Evolutionary conservation across 1,140 invertebrate species (phyloP), one percentile per base, ranked within the genome.

Genomic region (Drosophila navojoa): DNA sequence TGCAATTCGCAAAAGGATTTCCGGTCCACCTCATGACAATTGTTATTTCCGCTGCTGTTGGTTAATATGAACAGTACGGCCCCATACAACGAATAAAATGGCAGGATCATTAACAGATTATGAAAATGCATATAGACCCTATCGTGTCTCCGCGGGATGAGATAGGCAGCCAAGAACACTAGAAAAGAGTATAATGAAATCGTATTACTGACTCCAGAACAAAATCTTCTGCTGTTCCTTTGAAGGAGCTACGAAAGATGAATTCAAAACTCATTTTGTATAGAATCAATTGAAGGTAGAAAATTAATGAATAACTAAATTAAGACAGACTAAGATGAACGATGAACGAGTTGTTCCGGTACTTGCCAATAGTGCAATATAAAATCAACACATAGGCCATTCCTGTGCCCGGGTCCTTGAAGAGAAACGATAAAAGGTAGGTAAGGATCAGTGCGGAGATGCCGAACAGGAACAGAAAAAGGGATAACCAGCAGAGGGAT

Each of bases 391-490:
- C 16, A 7, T 44, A 50, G 4, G 59, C 57, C 50, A 77, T 35
- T 19, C 52, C 66, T 25, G 9, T 15, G 7, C 40, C 54, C 0
- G 57, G 6, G 1, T 71, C 19, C 0, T 45, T 22, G 15, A 81
- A 71, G 0, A 61, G 0, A 13, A 49, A 22, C 6, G 71, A 53
- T 0, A 75, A 0, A 9, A 82, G 25, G 16, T 82, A 82, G 5
- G 52, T 76, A 5, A 79, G 76, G 0, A 60, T 9, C 10, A 82
- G 57, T n/a, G 44, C 55, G 1, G 76, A 11, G 1, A 79, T 49
- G 0, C 53, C 63, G 16, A 84, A 82, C 6, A 29, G n/a, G 0
- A 79, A 0, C 0, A 82, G 35, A 0, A 69, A 1, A 0, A 53
- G 0, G 3, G 38, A 1, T 0, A 82, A 1, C 22, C 22, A 9